Percentiles rank a stretch among this genome's conserved stretches.
These are phyloP conservation scores for Lycodopsis pacificus DNA, from an alignment of 2,797 vertebrate species.

Conservation along the genomic window DNA sequence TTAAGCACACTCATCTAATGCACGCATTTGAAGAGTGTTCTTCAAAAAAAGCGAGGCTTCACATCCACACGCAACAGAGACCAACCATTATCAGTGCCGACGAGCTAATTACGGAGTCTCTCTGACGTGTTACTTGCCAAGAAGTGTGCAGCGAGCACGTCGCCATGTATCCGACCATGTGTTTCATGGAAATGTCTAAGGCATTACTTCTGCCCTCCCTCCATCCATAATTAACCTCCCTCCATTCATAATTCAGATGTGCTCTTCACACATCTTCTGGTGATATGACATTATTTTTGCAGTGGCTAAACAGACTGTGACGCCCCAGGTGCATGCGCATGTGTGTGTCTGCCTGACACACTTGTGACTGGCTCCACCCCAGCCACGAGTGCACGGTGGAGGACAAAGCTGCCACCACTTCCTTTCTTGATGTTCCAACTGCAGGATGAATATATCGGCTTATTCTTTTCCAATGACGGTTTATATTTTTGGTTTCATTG, in stretches of 20 bases:
- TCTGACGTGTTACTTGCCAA: slow-evolving; percentile 68
- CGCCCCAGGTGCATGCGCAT: slow-evolving; percentile 50
- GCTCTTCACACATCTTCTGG: slow-evolving; percentile 79
- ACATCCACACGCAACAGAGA: slow-evolving; percentile 63
- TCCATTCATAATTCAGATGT: slow-evolving; percentile 82
- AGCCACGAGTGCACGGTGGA: slow-evolving; percentile 46
- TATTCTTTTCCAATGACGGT: neutral
- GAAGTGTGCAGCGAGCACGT: slow-evolving; percentile 54
- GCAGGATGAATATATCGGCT: neutral
- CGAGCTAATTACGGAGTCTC: slow-evolving; percentile 73
- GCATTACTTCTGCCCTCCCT: slow-evolving; percentile 71
- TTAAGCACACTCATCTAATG: slow-evolving; percentile 64
- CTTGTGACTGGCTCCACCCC: slow-evolving; percentile 60
- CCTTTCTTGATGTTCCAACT: slow-evolving; percentile 17
- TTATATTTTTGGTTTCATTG: neutral
- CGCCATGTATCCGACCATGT: slow-evolving; percentile 68
- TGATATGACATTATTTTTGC: slow-evolving; percentile 81
- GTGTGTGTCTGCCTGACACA: slow-evolving; percentile 64
- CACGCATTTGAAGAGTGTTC: slow-evolving; percentile 61
- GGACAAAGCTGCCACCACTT: slow-evolving; percentile 26
- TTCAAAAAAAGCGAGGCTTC: slow-evolving; percentile 54
- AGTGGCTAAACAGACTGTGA: slow-evolving; percentile 73
- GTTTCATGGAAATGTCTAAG: slow-evolving; percentile 78
- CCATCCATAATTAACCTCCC: slow-evolving; percentile 83
- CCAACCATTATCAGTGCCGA: slow-evolving; percentile 57